A percentile compares a stretch with the other conserved stretches of the same genome.
Evolutionary conservation across 2,888 invertebrate species (phyloP).

Genomic region (Dorcus hopei): DNA sequence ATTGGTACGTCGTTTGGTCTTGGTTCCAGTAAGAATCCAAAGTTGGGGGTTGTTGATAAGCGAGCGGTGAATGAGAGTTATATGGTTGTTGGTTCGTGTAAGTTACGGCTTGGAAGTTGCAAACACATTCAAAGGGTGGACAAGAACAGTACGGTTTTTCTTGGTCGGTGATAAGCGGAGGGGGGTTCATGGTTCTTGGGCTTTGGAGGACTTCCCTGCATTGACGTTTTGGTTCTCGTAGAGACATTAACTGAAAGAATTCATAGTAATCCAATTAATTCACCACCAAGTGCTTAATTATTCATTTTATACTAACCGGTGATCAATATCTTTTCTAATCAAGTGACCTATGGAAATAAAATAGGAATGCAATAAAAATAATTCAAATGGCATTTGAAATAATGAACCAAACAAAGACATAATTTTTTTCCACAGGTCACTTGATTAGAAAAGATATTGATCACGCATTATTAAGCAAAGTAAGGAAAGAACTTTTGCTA

Average conservation of each 20-base stretch:
- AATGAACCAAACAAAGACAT: too few species aligned
- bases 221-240: slow-evolving; percentile 55
- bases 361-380: too few species aligned
- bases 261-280: too few species aligned
- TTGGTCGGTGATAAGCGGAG: slow-evolving; percentile 65
- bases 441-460: too few species aligned
- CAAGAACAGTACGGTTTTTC: slow-evolving; percentile 71
- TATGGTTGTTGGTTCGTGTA: slow-evolving; percentile 25
- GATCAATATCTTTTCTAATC: too few species aligned
- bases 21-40: slow-evolving; percentile 46
- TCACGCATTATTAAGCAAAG: too few species aligned
- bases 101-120: slow-evolving; percentile 46
- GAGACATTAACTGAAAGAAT: slow-evolving; percentile 53
- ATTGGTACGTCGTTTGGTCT: slow-evolving; percentile 46
- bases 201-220: slow-evolving; percentile 46
- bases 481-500: too few species aligned
- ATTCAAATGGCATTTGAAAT: too few species aligned
- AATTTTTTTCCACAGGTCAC: too few species aligned
- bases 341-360: too few species aligned
- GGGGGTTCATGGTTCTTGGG: slow-evolving; percentile 51
- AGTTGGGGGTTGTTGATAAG: slow-evolving; percentile 35
- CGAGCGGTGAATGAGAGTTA: slow-evolving; percentile 25
- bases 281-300: too few species aligned
- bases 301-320: too few species aligned
- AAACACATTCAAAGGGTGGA: slow-evolving; percentile 72